Evolutionary conservation across 2,888 invertebrate genomes (phyloP), one percentile per base, ranked within the genome.

Genomic region (Cerceris rybyensis): DNA sequence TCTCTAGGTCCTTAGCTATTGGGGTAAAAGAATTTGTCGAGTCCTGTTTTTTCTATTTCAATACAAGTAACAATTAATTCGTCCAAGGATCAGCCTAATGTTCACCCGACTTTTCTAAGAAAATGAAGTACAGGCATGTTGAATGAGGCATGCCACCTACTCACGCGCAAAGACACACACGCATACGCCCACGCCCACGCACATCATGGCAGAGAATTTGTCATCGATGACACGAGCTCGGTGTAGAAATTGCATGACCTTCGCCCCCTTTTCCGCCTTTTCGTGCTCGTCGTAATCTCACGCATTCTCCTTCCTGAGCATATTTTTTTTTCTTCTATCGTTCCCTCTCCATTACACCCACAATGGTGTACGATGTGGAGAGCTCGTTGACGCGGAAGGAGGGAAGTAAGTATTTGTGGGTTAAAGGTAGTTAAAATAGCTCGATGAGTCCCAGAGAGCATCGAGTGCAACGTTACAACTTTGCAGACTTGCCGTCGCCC

Each of bases 61-160:
- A n/a, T n/a, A n/a, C n/a, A n/a, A n/a, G n/a, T n/a, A n/a, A n/a
- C n/a, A n/a, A n/a, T n/a, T n/a, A n/a, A n/a, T n/a, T n/a, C n/a
- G n/a, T n/a, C n/a, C n/a, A n/a, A n/a, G n/a, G n/a, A n/a, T n/a
- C n/a, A n/a, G n/a, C n/a, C n/a, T n/a, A n/a, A 75, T 70, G 76
- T 66, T 57, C 17, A 50, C 28, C 42, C 8, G 16, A 49, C 8
- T 52, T 57, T 66, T 63, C 70, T 66, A 41, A 13, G 46, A 61
- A 43, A 13, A 16, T 49, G 46, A 17, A 16, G 42, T 52, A 60
- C 42, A 73, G 17, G 80, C 79, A 82, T 73, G 81, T 43, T 70
- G 85, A 82, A 85, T 76, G 84, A 69, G 60, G 84, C 84, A 85
- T 85, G 84, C 60, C 46, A 61, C 55, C 46, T 8, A 49, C 49